Percentiles rank a stretch among this genome's conserved stretches.
These are phyloP conservation scores for Sphecodes monilicornis DNA, from an alignment of 2,888 invertebrate species.

Conservation along the genomic window DNA sequence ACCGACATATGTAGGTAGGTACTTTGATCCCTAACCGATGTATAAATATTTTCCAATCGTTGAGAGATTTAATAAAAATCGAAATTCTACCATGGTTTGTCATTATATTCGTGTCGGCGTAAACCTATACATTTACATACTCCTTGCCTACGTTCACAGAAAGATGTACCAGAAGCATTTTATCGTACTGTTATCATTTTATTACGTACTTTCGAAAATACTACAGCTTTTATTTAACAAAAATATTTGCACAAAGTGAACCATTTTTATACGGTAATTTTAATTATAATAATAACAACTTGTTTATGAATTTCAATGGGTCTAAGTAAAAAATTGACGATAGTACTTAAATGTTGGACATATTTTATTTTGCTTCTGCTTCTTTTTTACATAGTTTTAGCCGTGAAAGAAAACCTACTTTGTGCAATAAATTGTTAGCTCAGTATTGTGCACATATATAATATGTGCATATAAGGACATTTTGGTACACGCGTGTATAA, in stretches of 20 bases:
- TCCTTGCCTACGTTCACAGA: neutral
- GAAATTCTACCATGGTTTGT: neutral
- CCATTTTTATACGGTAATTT: constrained; percentile 30
- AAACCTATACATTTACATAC: neutral
- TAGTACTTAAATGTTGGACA: constrained; percentile 80
- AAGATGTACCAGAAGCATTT: neutral
- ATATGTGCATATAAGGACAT: constrained; percentile 25
- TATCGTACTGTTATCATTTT: neutral
- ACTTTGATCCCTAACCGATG: neutral
- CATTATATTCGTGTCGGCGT: neutral
- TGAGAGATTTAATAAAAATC: neutral
- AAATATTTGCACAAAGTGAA: constrained; percentile 17
- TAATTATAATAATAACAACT: constrained; percentile 1
- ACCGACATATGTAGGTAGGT: constrained; percentile 10
- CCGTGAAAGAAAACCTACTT: constrained; percentile 52
- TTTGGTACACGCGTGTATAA: constrained; percentile 29
- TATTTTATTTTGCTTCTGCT: constrained; percentile 56
- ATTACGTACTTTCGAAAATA: constrained; percentile 3
- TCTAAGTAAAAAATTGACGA: constrained; percentile 63
- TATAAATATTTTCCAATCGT: constrained; percentile 18
- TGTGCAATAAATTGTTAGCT: constrained; percentile 49
- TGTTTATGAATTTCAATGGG: constrained; percentile 34
- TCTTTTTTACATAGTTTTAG: constrained; percentile 20
- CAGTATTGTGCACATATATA: constrained; percentile 34
- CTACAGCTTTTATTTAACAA: neutral